Base-by-base conservation (phyloP, 2,888 invertebrate genomes). In the Cinara cedri region DNA sequence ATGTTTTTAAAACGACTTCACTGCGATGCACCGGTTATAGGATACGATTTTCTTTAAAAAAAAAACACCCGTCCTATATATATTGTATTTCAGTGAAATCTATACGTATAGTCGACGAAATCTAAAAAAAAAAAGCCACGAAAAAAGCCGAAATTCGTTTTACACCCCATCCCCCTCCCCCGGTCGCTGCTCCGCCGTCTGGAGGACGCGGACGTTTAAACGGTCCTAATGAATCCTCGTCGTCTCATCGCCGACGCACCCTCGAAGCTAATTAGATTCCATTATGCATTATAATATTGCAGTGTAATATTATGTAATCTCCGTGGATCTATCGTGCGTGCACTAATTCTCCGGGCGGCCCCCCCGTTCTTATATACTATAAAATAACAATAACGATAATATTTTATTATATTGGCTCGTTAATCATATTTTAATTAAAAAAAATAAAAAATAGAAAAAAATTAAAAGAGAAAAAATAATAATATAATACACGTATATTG, bases 371-470 rank as follows among this genome's bases (percentile, higher is more conserved):
- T 72, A 42, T 42, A 13, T 26, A n/a, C 21, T 24, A 24, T 62
- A 11, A 8, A 44, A n/a, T n/a, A n/a, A n/a, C n/a, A n/a, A n/a
- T n/a, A n/a, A n/a, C n/a, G n/a, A 34, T 34, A 34, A 46, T 46
- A 46, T 13, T 46, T 13, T 10, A 13, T 13, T 13, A 13, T 3
- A 66, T 54, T 66, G 70, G 68, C 78, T 78, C 78, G 78, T 78
- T 78, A 78, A 78, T 78, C 78, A 78, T 78, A 78, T 78, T 78
- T 78, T 78, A 78, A 78, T 78, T 78, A 78, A 78, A 78, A 78
- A 75, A 44, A 19, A 54, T 16, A 42, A 57, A 46, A 44, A 46
- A 44, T 51, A 49, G 1, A n/a, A n/a, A 24, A 44, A 21, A 16
- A 19, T 75, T 65, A 63, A 65, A 44, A 75, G 57, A 68, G 44